These are phyloP conservation scores for Luperina nickerlii DNA, from an alignment of 2,888 invertebrate genomes.

Conservation along the genomic window DNA sequence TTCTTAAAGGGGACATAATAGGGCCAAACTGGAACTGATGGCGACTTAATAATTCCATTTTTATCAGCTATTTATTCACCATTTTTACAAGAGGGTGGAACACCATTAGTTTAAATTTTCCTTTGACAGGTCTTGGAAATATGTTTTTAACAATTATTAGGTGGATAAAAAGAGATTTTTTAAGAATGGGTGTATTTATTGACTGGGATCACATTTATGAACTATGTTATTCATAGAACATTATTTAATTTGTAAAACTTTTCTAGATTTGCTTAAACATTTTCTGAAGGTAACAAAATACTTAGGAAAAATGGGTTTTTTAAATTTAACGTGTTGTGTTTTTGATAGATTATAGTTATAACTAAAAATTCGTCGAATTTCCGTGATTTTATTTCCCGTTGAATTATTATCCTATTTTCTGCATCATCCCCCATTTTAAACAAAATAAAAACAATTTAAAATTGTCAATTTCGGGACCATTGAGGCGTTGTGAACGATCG, in stretches of 20 bases:
- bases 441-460: constrained; percentile 67
- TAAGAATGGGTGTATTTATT: constrained; percentile 38
- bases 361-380: too few species aligned
- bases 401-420: constrained; percentile 49
- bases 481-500: constrained; percentile 79
- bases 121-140: constrained; percentile 69
- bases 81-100: constrained; percentile 68
- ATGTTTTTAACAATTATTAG: constrained; percentile 41
- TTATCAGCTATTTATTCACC: constrained; percentile 71
- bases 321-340: background rate
- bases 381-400: constrained; percentile 17
- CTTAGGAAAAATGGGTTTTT: background rate
- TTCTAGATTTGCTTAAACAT: background rate
- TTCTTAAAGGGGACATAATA: constrained; percentile 40
- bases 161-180: constrained; percentile 34
- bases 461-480: constrained; percentile 77
- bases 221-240: background rate
- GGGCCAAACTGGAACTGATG: constrained; percentile 66
- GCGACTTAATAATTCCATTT: constrained; percentile 75
- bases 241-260: background rate
- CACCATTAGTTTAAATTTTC: constrained; percentile 79
- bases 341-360: background rate
- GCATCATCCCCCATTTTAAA: constrained; percentile 56
- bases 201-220: background rate
- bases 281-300: too few species aligned